Evolutionary conservation across 23 tunicate species (phyloP), one percentile per base, ranked within the genome.

Genomic region (Phallusia fumigata): DNA sequence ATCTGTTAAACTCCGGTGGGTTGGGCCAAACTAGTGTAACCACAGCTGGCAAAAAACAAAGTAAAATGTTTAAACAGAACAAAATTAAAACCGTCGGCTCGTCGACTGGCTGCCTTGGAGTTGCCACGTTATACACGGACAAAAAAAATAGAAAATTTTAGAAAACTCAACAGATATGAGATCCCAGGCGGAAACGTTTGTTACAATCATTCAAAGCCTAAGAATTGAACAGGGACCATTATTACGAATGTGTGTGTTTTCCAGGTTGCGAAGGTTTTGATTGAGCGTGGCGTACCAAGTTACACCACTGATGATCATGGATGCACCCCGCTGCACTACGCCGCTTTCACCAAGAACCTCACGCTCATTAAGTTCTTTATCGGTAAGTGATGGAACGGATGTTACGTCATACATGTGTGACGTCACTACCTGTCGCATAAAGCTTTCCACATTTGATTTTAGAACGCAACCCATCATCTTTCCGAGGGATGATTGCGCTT

Each of bases 271-370:
- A 88, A 86, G 21, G 85, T 97, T 36, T 73, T 97, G 44, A 92
- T 97, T 33, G 92, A 97, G 81, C 74, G 89, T 10, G 99, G 99
- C 28, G 96, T 97, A 26, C 88, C 93, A 8, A 81, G 86, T 72
- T 89, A 92, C 82, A 86, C 93, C 22, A 92, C 99, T 19, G 99
- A 97, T 80, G 93, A 90, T 18, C 76, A 79, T 32, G 95, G 92
- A 49, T 92, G 96, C 84, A 92, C 99, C 0, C 95, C 99, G 0
- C 77, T 97, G 31, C 99, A 97, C 76, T 97, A 97, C 53, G 97
- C 99, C 31, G 99, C 99, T 69, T 97, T 88, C 87, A 91, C 97
- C 30, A 97, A 97, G 79, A 92, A 88, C 53, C 87, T 81, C 34
- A 81, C 84, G 22, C 91, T 97, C 35, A 94, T 97, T 90, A 86